Percentiles rank a stretch among this genome's conserved stretches.
phyloP scores from a whole-genome alignment of 2,113 vertebrate genomes.

The Scytalopus superciliaris region DNA sequence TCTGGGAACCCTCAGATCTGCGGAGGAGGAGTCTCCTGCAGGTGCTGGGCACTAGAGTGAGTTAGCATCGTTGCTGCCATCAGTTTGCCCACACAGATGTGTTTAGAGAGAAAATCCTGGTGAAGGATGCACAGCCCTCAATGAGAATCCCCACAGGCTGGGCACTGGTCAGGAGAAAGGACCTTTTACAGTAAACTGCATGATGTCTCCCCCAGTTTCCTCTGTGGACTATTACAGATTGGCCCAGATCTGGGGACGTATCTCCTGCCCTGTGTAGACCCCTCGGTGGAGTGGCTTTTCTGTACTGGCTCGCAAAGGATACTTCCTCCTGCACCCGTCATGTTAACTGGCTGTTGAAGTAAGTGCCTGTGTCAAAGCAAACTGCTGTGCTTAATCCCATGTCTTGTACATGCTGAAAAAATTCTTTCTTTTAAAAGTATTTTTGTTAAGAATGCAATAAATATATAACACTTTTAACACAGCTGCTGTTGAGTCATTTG shows the following conservation, averaged over 20 bases:
- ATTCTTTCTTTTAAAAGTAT: slow-evolving; percentile 57
- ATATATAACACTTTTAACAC: slow-evolving; percentile 67
- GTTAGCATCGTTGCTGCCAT: neutral
- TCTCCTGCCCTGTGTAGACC: neutral
- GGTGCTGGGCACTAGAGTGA: neutral
- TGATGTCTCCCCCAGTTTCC: slow-evolving; percentile 2
- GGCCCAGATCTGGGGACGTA: neutral
- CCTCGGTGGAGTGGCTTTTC: slow-evolving; percentile 11
- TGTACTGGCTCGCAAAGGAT: slow-evolving; percentile 27
- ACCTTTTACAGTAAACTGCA: neutral
- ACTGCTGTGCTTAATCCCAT: slow-evolving; percentile 19
- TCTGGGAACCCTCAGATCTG: neutral
- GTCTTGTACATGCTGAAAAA: slow-evolving; percentile 54
- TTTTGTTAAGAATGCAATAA: slow-evolving; percentile 81
- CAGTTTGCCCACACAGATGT: neutral
- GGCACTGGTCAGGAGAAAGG: neutral
- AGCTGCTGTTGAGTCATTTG: slow-evolving; percentile 16
- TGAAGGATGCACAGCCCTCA: neutral
- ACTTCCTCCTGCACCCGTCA: neutral
- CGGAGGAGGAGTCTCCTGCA: neutral
- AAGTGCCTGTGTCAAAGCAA: slow-evolving; percentile 37
- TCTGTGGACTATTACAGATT: slow-evolving; percentile 35
- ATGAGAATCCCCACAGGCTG: neutral
- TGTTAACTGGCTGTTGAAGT: slow-evolving; percentile 36
- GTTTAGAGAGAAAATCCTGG: neutral